Base-by-base conservation (phyloP, 2,888 invertebrate species). In the Rhyacophila evoluta region DNA sequence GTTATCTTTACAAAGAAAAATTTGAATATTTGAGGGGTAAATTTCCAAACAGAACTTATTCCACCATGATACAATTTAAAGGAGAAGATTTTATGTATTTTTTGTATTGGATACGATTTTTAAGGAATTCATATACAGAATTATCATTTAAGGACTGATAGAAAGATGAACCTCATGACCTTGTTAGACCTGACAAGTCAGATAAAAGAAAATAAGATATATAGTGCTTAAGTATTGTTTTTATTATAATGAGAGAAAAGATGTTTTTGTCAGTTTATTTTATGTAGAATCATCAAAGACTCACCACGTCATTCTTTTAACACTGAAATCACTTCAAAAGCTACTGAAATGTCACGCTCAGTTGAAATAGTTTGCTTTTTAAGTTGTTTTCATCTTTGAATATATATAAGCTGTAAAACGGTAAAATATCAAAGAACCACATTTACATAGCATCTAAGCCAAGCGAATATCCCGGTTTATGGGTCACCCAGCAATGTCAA, bases 361-460 rank as follows among this genome's bases (percentile, higher is more conserved):
- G 55, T 55, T 55, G 25, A 55, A 55, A 55, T 55, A 55, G 55
- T 55, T 55, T 55, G 55, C 25, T 55, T 55, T 19, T 55, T 55
- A 55, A 55, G 55, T 55, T 55, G 55, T 55, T 55, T 25, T 55
- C 55, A 55, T 19, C 8, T 55, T 25, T 8, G 25, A 25, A 55
- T 55, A 55, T 55, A 55, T 19, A 55, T 55, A 55, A 25, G 55
- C 55, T 55, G 25, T 15, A 19, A 55, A 55, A 38, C 15, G 15
- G 55, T 6, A 19, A 55, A 55, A 55, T 55, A 55, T 55, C 55
- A 55, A 55, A 55, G 55, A 55, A 55, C 55, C 55, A 55, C 55
- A 55, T 55, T 55, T 55, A 55, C 55, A 25, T 55, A 25, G 55
- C 25, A 55, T 55, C 55, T 55, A 55, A 55, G 55, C 55, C 55